These are phyloP conservation scores for Sinohyriopsis cumingii DNA, from an alignment of 2,888 invertebrate genomes.

Conservation along the genomic window DNA sequence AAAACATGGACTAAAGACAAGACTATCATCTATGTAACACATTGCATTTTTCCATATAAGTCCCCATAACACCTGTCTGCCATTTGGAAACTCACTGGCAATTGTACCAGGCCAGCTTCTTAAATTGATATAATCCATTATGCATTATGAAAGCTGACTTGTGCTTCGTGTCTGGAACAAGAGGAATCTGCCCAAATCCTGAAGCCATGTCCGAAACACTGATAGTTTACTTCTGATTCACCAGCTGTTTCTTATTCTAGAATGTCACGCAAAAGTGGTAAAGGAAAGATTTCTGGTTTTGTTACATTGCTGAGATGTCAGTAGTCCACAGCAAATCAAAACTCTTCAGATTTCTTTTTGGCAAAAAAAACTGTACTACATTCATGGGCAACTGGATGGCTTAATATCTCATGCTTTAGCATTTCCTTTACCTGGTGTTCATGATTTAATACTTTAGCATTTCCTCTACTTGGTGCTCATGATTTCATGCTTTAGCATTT, in stretches of 20 bases:
- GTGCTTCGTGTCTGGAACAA: neutral
- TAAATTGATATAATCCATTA: neutral
- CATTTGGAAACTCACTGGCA: no score
- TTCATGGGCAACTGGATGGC: neutral
- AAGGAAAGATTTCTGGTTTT: conserved; percentile 1
- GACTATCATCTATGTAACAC: no score
- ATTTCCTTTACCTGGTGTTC: no score
- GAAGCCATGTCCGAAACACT: neutral
- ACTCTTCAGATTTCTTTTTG: neutral
- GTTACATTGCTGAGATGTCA: neutral
- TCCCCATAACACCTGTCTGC: no score
- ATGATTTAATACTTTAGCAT: no score
- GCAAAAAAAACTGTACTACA: neutral
- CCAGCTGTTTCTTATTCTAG: neutral
- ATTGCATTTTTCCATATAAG: no score
- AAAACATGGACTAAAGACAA: no score
- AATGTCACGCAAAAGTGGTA: neutral
- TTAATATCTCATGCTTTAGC: neutral
- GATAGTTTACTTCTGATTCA: neutral
- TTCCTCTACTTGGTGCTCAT: no score
- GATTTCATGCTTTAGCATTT: neutral
- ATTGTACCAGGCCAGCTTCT: neutral
- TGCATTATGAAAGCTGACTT: neutral
- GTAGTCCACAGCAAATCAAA: neutral
- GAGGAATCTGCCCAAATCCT: neutral